Base-by-base conservation (phyloP, 2,113 vertebrate species). In the Clinocottus analis region DNA sequence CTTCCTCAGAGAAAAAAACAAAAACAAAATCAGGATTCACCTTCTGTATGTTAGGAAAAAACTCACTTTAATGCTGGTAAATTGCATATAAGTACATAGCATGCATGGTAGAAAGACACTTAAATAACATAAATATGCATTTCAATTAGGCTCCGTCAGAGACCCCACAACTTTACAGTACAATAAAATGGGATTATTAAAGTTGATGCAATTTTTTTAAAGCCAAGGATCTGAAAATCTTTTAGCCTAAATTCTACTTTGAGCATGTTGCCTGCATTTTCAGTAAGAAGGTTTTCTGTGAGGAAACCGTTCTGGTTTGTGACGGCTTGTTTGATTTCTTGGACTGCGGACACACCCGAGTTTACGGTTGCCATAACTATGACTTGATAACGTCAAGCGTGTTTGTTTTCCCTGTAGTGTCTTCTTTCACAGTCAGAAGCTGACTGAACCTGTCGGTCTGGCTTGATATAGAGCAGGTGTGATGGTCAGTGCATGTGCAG, bases 111-210 rank as follows among this genome's bases (percentile, higher is more conserved):
- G 60, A 83, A 85, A 86, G 56, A 82, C 75, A 85, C 62, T 92
- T 94, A 93, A 94, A 94, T 94, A 94, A 87, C 25, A 89, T 91
- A 92, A 93, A 93, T 93, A 94, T 67, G 73, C 58, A 78, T 77
- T 86, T 75, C 67, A 86, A 71, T 79, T 71, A 68, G 72, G 74
- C 60, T 79, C 41, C 63, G 59, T 78, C 56, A 41, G 29, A 88
- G 64, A 67, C 43, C 79, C 66, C 45, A 73, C 45, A 68, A n/a
- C 31, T 37, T 62, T 62, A 74, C 68, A 83, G 62, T 70, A 75
- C 25, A 79, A 87, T 27, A 31, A 75, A 70, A 70, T n/a, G 1
- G 29, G 19, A 82, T 56, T 77, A 23, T 41, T 85, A 23, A 59
- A 56, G 23, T 56, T 27, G 23, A 55, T 49, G 11, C 21, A 3